Base-by-base conservation (phyloP, 2,797 vertebrate genomes). In the Scleropages formosus region DNA sequence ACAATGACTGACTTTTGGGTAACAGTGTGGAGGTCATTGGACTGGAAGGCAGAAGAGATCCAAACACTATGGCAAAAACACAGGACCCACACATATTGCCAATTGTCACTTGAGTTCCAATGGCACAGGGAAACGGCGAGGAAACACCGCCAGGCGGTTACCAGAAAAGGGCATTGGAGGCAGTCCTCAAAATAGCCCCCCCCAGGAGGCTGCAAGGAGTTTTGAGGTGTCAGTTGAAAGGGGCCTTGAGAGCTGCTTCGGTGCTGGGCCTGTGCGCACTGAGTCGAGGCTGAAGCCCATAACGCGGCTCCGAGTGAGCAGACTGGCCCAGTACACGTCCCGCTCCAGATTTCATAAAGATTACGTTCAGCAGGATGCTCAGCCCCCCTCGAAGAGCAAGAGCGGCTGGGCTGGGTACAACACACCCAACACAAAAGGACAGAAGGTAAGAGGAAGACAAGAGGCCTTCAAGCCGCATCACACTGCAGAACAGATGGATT, bases 41-140 rank as follows among this genome's bases (percentile, higher is more conserved):
- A 39, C 31, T 39, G 6, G 39, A 39, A 39, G 31, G 31, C 31
- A 39, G 31, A 39, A 31, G 31, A 6, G 31, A 39, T 39, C 31
- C 39, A 39, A 39, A 39, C 6, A 39, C 31, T 39, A 31, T 39
- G 31, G 6, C 31, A 39, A 39, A 31, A 39, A 39, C 31, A 39
- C 31, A 39, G 31, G 31, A 31, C 31, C n/a, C 31, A 39, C 31
- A 39, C 31, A 39, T 39, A 39, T 39, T 31, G 31, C 2, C 39
- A 39, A 39, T 39, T 31, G 31, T 39, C 39, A 69, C 67, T 49
- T 69, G 47, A 53, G 24, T 69, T 49, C 47, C 47, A 16, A 26
- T 69, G 67, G 67, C 12, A 69, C 47, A 49, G 10, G 22, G 53
- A 49, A 27, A 69, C 69, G 69, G n/a, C n/a, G 44, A 13, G 20